These are phyloP conservation scores for Collichthys lucidus DNA, from an alignment of 2,113 vertebrate genomes.

Conservation along the genomic window DNA sequence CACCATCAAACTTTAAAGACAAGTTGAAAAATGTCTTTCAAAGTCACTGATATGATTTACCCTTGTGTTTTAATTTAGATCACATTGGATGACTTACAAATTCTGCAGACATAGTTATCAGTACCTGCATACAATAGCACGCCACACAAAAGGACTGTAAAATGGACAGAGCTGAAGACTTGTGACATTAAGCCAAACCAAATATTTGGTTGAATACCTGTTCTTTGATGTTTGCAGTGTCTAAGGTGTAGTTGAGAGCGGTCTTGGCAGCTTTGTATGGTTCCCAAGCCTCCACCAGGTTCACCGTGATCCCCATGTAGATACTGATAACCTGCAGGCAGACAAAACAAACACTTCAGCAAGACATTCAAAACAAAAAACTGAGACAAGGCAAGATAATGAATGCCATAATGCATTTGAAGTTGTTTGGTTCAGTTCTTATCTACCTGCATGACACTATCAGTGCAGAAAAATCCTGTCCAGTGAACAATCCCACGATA, in stretches of 20 bases:
- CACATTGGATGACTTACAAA: not conserved
- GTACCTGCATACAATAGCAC: constrained; percentile 14
- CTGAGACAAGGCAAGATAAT: not conserved
- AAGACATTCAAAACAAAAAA: constrained; percentile 5
- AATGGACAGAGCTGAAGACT: not conserved
- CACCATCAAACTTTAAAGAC: not conserved
- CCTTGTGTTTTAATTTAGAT: constrained; percentile 34
- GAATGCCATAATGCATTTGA: not conserved
- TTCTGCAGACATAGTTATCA: constrained; percentile 29
- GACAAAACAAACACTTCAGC: constrained; percentile 10
- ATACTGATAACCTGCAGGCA: constrained; percentile 94
- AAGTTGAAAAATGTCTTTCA: constrained; percentile 37
- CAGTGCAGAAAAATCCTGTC: not conserved
- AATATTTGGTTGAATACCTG: constrained; percentile 87
- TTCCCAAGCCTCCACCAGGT: constrained; percentile 96
- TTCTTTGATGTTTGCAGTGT: constrained; percentile 94
- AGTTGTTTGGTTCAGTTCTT: not conserved
- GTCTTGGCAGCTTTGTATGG: constrained; percentile 98
- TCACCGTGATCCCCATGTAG: constrained; percentile 99
- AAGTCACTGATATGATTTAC: constrained; percentile 30
- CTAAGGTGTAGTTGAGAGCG: constrained; percentile 95
- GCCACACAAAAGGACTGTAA: constrained; percentile 20
- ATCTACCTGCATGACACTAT: not conserved
- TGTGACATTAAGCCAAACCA: constrained; percentile 2
- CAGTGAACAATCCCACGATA: not conserved